Percentiles rank a stretch among this genome's conserved stretches.
Evolutionary conservation across 2,797 vertebrate species (phyloP).

Genomic region (Mormyrops attenuatus): DNA sequence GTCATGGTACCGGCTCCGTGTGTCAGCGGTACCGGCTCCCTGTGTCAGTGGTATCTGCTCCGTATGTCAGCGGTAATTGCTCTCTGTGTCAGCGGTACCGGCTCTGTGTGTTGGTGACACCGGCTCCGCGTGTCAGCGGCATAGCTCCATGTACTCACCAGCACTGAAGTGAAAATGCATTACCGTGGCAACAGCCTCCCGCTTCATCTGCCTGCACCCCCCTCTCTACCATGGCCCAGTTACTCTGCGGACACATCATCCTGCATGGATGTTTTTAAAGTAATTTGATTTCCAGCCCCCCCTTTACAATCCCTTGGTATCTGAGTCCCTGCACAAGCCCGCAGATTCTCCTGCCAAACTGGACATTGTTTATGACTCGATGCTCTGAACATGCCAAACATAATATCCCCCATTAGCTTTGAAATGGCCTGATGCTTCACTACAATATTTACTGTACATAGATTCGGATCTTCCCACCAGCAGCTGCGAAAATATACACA

Average conservation of each 20-base stretch:
- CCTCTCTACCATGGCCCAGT: background rate
- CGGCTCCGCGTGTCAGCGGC: background rate
- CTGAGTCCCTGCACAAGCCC: background rate
- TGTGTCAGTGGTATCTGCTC: background rate
- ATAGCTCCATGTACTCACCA: background rate
- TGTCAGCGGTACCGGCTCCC: no score
- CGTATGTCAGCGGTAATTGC: no score
- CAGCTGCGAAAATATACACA: background rate
- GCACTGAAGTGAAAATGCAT: background rate
- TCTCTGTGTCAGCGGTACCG: background rate
- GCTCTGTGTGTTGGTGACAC: no score
- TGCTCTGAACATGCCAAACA: background rate
- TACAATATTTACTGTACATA: background rate
- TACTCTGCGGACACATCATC: background rate
- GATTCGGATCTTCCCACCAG: background rate
- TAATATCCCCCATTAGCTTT: background rate
- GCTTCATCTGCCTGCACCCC: background rate
- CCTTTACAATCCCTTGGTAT: background rate
- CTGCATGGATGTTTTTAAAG: background rate
- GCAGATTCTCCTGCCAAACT: background rate
- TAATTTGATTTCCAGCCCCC: background rate
- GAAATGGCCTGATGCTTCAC: background rate
- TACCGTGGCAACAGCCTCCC: background rate
- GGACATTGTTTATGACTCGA: background rate
- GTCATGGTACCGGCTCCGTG: background rate